phyloP scores from a whole-genome alignment of 2,113 vertebrate genomes.

The Emydura subglobosa region DNA sequence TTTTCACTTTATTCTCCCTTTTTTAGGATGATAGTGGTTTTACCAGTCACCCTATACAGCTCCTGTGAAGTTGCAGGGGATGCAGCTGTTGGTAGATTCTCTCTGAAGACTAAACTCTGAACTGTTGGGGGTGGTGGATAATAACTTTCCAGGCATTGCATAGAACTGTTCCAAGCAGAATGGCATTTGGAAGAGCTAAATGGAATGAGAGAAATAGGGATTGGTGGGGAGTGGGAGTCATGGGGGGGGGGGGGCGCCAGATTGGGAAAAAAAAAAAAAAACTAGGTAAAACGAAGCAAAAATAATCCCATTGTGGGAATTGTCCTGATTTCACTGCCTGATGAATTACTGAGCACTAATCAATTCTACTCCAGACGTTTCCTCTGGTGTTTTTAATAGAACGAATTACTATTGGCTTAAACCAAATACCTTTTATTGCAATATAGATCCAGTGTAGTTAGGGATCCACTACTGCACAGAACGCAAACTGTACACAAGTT shows the following conservation, averaged over 20 bases:
- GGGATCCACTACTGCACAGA: fast-evolving
- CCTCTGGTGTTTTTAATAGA: conserved; percentile 67
- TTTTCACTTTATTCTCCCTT: not conserved
- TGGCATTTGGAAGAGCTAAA: conserved; percentile 25
- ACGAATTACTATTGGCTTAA: conserved; percentile 65
- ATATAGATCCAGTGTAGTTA: conserved; percentile 10
- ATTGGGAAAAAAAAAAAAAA: conserved; percentile 18
- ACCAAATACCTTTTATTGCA: conserved; percentile 40
- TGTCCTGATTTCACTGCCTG: conserved; percentile 59
- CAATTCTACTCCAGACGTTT: conserved; percentile 63
- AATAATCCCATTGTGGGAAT: conserved; percentile 64
- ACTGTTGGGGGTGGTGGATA: fast-evolving
- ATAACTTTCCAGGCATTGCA: not conserved
- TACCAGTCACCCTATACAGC: not conserved
- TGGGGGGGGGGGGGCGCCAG: fast-evolving
- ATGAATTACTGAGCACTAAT: conserved; percentile 71
- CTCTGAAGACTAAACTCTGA: not conserved
- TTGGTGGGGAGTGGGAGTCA: not conserved
- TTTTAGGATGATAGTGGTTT: not conserved
- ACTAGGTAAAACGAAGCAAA: conserved; percentile 25
- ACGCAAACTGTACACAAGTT: not conserved
- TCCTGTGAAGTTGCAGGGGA: not conserved
- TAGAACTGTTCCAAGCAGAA: not conserved
- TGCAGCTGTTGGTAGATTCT: not conserved
- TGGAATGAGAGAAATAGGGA: conserved; percentile 12